Percentiles rank a stretch among this genome's conserved stretches.
phyloP scores from a whole-genome alignment of 2,888 invertebrate species.

The Volucella bombylans region DNA sequence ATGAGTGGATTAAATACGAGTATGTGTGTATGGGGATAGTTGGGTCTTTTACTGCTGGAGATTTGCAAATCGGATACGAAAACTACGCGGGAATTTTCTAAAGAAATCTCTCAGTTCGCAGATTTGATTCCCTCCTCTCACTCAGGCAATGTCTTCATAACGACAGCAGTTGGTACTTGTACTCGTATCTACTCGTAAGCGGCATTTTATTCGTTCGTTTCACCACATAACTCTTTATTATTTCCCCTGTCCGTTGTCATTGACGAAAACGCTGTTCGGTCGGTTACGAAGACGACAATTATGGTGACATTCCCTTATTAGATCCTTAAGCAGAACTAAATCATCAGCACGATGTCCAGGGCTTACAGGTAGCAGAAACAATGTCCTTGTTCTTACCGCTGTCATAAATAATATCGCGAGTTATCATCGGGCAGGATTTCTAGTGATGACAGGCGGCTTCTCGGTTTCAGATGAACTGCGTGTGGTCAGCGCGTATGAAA shows the following conservation, averaged over 20 bases:
- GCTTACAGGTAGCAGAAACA: slow-evolving; percentile 41
- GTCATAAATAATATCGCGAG: slow-evolving; percentile 66
- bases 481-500: slow-evolving; percentile 61
- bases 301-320: slow-evolving; percentile 69
- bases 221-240: slow-evolving; percentile 49
- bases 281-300: slow-evolving; percentile 58
- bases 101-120: slow-evolving; percentile 59
- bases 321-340: slow-evolving; percentile 66
- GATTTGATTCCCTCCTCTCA: slow-evolving; percentile 7
- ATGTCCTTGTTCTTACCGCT: slow-evolving; percentile 71
- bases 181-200: neutral
- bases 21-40: neutral
- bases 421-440: slow-evolving; percentile 59
- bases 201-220: slow-evolving; percentile 27
- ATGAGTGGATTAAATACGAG: no score
- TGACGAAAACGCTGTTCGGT: no score
- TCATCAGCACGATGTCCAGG: slow-evolving; percentile 54
- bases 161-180: slow-evolving; percentile 8
- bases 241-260: slow-evolving; percentile 8
- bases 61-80: slow-evolving; percentile 66
- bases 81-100: slow-evolving; percentile 69
- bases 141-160: slow-evolving; percentile 63
- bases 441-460: slow-evolving; percentile 68
- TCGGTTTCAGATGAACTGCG: slow-evolving; percentile 64
- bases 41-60: slow-evolving; percentile 17